These are phyloP conservation scores for Diarsia mendica DNA, from an alignment of 2,888 invertebrate genomes.

Conservation along the genomic window DNA sequence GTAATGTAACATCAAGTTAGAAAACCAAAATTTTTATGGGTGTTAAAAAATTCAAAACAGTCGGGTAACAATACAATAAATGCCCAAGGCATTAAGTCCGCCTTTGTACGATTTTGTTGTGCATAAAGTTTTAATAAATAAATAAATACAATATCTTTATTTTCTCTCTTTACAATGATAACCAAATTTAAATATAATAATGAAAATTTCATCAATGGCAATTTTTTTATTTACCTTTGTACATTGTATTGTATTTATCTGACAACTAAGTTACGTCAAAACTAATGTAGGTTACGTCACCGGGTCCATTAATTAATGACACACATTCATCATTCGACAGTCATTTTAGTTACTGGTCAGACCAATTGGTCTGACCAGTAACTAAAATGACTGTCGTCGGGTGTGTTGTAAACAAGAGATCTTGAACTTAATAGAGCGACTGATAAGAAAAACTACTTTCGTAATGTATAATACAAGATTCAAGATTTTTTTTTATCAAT, in stretches of 20 bases:
- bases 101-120: no score
- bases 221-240: not conserved
- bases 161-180: no score
- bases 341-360: not conserved
- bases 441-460: not conserved
- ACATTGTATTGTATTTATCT: not conserved
- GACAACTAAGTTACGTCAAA: not conserved
- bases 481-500: not conserved
- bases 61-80: no score
- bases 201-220: no score
- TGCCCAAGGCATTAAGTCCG: no score
- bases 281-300: not conserved
- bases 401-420: not conserved
- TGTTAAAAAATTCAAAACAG: not conserved
- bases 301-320: accelerated
- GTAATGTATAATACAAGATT: not conserved
- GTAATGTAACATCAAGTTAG: not conserved
- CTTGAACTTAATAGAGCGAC: not conserved
- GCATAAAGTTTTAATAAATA: no score
- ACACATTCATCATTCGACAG: no score
- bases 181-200: no score
- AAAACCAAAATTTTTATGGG: not conserved
- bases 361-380: not conserved
- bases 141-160: no score
- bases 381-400: not conserved